Evolutionary conservation across 2,888 invertebrate species (phyloP).

Genomic region (Pammene fasciana): DNA sequence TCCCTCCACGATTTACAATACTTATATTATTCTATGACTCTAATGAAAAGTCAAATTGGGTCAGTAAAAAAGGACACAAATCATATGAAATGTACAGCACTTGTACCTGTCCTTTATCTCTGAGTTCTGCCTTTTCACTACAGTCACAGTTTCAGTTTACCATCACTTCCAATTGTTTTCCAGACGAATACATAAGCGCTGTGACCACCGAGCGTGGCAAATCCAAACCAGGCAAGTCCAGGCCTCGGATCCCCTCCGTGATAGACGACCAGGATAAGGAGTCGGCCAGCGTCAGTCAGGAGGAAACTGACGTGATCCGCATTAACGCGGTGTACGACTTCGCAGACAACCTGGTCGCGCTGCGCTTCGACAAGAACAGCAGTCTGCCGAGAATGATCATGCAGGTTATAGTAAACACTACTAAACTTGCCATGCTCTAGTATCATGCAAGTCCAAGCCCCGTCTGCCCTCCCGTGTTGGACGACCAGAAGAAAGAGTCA

Average conservation of each 20-base stretch:
- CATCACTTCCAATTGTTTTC: conserved; percentile 36
- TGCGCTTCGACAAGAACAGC: conserved; percentile 56
- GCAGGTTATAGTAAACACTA: too few species aligned
- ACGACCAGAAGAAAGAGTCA: conserved; percentile 20
- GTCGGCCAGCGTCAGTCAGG: neutral
- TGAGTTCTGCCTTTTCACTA: too few species aligned
- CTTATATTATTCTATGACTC: too few species aligned
- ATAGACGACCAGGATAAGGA: conserved; percentile 41
- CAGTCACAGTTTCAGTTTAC: neutral
- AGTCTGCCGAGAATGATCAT: conserved; percentile 50
- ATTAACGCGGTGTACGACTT: conserved; percentile 52
- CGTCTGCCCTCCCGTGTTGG: conserved; percentile 41
- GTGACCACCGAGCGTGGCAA: conserved; percentile 46
- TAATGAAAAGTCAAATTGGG: too few species aligned
- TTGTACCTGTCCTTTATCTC: too few species aligned
- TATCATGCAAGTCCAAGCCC: conserved; percentile 33
- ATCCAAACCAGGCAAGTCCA: conserved; percentile 46
- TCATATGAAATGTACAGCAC: too few species aligned
- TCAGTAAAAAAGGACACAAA: too few species aligned
- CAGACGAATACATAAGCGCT: conserved; percentile 53
- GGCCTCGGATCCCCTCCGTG: conserved; percentile 37
- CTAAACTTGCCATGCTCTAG: too few species aligned
- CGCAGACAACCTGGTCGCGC: conserved; percentile 51
- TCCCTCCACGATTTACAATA: too few species aligned
- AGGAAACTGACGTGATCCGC: conserved; percentile 1